These are phyloP conservation scores for Orycteropus afer DNA, from an alignment of 2,113 vertebrate genomes.

Conservation along the genomic window DNA sequence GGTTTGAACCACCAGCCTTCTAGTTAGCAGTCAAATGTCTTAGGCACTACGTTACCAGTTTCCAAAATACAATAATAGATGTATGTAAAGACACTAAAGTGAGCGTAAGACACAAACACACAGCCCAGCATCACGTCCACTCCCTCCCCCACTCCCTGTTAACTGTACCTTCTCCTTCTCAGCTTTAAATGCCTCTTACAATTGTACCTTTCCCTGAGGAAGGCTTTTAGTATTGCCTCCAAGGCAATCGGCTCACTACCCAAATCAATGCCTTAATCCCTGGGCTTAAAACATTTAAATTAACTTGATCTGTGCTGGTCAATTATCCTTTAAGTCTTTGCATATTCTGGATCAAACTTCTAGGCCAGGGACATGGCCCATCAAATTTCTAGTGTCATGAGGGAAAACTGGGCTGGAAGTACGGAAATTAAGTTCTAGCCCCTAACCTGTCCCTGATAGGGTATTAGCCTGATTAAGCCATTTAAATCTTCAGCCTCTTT, in stretches of 20 bases:
- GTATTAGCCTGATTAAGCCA: background rate
- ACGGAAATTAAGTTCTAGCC: background rate
- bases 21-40: too few species aligned
- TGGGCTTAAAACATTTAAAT: slow-evolving; percentile 31
- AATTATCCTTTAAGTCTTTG: background rate
- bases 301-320: background rate
- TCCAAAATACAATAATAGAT: background rate
- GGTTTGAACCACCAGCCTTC: too few species aligned
- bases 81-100: background rate
- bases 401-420: background rate
- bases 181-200: background rate
- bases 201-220: background rate
- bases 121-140: too few species aligned
- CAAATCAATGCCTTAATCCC: slow-evolving; percentile 45
- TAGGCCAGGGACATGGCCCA: background rate
- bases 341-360: background rate
- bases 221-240: background rate
- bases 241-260: background rate
- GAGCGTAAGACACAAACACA: background rate
- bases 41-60: too few species aligned
- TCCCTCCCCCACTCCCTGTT: background rate
- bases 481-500: background rate
- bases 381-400: background rate
- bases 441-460: rapidly evolving
- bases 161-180: background rate